Percentiles rank a stretch among this genome's conserved stretches.
Evolutionary conservation across 2,113 vertebrate species (phyloP).

Genomic region (Diglossa brunneiventris): DNA sequence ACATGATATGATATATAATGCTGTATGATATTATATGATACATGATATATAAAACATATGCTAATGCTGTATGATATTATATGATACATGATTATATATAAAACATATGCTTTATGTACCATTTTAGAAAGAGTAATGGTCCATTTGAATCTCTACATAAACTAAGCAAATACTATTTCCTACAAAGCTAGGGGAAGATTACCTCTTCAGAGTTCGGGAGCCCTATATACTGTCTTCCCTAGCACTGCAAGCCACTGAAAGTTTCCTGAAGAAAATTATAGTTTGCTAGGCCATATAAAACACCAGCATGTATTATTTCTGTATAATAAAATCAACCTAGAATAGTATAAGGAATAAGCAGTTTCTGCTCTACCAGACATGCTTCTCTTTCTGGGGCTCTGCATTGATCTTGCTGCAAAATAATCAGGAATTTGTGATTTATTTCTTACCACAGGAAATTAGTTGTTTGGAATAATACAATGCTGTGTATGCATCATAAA

Average conservation of each 20-base stretch:
- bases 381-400: background rate
- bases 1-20: background rate
- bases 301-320: background rate
- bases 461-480: background rate
- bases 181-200: background rate
- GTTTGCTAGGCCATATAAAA: background rate
- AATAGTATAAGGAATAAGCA: background rate
- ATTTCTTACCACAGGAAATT: background rate
- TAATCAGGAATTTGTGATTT: background rate
- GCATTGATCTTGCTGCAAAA: background rate
- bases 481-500: background rate
- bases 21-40: background rate
- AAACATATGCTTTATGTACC: background rate
- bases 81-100: background rate
- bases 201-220: background rate
- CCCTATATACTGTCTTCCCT: background rate
- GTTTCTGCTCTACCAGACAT: background rate
- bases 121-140: background rate
- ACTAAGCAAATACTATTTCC: background rate
- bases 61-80: background rate
- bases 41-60: background rate
- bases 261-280: conserved; percentile 22
- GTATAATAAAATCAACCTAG: background rate
- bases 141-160: background rate
- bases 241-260: background rate